Percentiles rank a stretch among this genome's conserved stretches.
These are phyloP conservation scores for Aurelia sp. DNA, from an alignment of 30 jellyfish, hydroid and myxozoan genomes.

Conservation along the genomic window DNA sequence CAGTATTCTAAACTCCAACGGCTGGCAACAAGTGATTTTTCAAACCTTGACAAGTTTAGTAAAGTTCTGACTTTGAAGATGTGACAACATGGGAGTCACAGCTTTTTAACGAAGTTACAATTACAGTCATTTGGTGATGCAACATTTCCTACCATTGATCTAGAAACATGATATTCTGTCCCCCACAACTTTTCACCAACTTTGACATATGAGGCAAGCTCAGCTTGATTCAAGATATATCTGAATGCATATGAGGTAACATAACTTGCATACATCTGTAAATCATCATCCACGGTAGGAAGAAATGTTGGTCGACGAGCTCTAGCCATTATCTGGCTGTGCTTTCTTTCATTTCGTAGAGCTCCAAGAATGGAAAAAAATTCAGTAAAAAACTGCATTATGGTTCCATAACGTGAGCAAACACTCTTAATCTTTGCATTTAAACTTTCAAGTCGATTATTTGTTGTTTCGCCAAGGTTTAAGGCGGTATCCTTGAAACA, in stretches of 20 bases:
- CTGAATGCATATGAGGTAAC: conserved; percentile 53
- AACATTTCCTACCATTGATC: background rate
- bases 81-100: conserved; percentile 39
- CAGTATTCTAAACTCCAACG: conserved; percentile 59
- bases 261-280: conserved; percentile 5
- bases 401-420: conserved; percentile 24
- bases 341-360: conserved; percentile 50
- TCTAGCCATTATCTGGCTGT: conserved; percentile 37
- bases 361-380: conserved; percentile 37
- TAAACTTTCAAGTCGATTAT: conserved; percentile 56
- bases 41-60: conserved; percentile 15
- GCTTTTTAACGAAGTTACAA: conserved; percentile 20
- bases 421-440: conserved; percentile 46
- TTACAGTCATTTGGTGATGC: conserved; percentile 23
- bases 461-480: conserved; percentile 59
- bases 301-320: conserved; percentile 49
- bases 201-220: conserved; percentile 5
- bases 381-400: conserved; percentile 44
- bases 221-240: conserved; percentile 22
- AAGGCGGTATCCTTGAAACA: conserved; percentile 11
- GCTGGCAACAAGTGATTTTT: conserved; percentile 32
- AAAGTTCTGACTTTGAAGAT: conserved; percentile 17
- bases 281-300: conserved; percentile 7
- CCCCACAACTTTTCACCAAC: background rate
- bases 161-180: background rate